Base-by-base conservation (phyloP, 2,888 invertebrate genomes). In the Heteromyza rotundicornis region DNA sequence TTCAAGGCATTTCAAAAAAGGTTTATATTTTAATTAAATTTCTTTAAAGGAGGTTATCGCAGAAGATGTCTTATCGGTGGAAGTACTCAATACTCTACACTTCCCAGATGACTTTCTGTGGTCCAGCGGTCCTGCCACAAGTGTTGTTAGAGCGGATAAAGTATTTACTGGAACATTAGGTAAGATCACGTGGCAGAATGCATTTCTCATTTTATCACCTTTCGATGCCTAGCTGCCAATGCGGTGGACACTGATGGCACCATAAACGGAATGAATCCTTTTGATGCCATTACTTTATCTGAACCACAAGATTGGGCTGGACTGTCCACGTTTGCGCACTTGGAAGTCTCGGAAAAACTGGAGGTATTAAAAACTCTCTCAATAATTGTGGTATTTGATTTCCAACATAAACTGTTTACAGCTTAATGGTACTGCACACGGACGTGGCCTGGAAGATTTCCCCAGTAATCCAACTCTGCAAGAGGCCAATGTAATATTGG, bases 31-130 rank as follows among this genome's bases (percentile, higher is more conserved):
- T 80, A 16, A 35, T 53, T 32, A 62, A 57, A 35, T 79, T 1
- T 2, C 22, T 65, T 64, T 80, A 65, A 63, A 87, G 86, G 73
- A 82, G 66, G 70, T 87, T 14, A 70, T 76, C 50, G 75, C 84
- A 3, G 77, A 81, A 59, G 70, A 78, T 35, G 61, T 73, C 19
- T 67, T 84, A 16, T 63, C 73, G 1, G 71, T 84, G 19, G 69
- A 78, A 17, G 71, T 68, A 35, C 74, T 89, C 8, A 88, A 88
- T 69, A 72, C 73, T 22, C 68, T 87, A 1, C 70, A 72, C 54
- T 89, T 86, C 73, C 88, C 88, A 0, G 76, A 82, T 10, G 86
- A 86, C 32, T 89, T 83, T 65, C 71, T 88, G 2, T 75, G 84
- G 63, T 74, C 75, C 1, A 79, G 82, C 66, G 77, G 77, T 12